Base-by-base conservation (phyloP, 2,888 invertebrate species). In the Lutraria lutraria region DNA sequence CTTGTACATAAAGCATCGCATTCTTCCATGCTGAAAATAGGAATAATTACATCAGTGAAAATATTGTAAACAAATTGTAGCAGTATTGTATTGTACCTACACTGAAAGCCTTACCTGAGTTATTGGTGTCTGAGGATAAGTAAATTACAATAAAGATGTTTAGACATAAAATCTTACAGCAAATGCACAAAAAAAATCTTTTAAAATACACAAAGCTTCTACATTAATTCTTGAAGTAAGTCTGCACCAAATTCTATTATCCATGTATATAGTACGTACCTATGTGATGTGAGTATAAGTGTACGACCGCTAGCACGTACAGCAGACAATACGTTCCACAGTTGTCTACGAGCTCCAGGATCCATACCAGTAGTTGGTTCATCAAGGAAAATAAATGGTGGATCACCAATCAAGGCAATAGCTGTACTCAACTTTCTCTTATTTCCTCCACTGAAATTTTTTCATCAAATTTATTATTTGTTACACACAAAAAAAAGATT, bases 1-100 rank as follows among this genome's bases (percentile, higher is more conserved):
- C 98, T 97, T 84, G 97, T 97, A 96, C 98, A 98, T 31, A 98
- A 97, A 72, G 98, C 98, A 95, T 98, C 98, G 97, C 98, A 98
- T 97, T 98, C 98, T 96, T 98, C 98, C 98, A 98, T 98, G 95
- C 98, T 98, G 96, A 25, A 95, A 95, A 80, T 29, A 43, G 2
- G 43, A 43, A 43, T 43, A n/a, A n/a, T n/a, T n/a, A n/a, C n/a
- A n/a, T 43, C 8, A 43, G 43, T 43, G 43, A 16, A 79, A 79
- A 72, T n/a, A 72, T 72, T 72, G 15, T 12, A 29, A 29, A n/a
- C 29, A 29, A 72, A 72, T 31, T n/a, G 43, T 43, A 8, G 4
- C 43, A 43, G 43, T 43, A 2, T 43, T 43, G 2, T 43, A 43
- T 29, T 6, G 25, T 72, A 72, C 3, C 15, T 34, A 79, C 16